Evolutionary conservation across 2,113 vertebrate species (phyloP).

Genomic region (Dipodomys spectabilis): DNA sequence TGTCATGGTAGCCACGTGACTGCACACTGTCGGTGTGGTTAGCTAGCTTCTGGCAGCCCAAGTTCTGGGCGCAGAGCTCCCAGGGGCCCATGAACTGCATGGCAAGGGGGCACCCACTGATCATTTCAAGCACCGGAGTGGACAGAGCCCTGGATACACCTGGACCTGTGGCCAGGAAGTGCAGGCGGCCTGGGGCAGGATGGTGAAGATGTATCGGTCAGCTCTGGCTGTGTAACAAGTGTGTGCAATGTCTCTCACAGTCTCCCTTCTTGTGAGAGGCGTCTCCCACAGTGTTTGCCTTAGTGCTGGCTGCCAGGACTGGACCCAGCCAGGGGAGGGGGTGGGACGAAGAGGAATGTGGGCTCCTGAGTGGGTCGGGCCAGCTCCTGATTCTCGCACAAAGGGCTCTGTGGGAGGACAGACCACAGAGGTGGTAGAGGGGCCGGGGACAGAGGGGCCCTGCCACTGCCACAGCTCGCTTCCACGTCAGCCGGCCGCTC

Average conservation of each 20-base stretch:
- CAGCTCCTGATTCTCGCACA: too few species aligned
- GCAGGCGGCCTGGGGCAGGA: neutral
- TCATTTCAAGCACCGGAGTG: too few species aligned
- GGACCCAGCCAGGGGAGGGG: neutral
- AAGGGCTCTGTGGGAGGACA: too few species aligned
- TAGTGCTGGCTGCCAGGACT: neutral
- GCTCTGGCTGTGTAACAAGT: neutral
- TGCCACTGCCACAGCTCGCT: accelerated
- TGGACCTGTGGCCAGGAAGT: neutral
- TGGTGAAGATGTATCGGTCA: neutral
- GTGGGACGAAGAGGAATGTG: neutral
- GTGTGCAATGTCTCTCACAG: neutral
- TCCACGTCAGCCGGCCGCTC: neutral
- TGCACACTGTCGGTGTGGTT: too few species aligned
- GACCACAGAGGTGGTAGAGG: accelerated
- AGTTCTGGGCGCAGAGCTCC: too few species aligned
- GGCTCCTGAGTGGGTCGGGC: too few species aligned
- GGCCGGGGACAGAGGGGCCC: neutral
- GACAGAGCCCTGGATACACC: too few species aligned
- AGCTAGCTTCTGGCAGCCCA: too few species aligned
- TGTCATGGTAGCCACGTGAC: too few species aligned
- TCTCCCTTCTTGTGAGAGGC: too few species aligned
- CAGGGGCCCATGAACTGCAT: too few species aligned
- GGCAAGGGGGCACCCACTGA: too few species aligned
- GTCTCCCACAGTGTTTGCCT: neutral